phyloP scores from a whole-genome alignment of 2,113 vertebrate species.

The Siniperca knerii region DNA sequence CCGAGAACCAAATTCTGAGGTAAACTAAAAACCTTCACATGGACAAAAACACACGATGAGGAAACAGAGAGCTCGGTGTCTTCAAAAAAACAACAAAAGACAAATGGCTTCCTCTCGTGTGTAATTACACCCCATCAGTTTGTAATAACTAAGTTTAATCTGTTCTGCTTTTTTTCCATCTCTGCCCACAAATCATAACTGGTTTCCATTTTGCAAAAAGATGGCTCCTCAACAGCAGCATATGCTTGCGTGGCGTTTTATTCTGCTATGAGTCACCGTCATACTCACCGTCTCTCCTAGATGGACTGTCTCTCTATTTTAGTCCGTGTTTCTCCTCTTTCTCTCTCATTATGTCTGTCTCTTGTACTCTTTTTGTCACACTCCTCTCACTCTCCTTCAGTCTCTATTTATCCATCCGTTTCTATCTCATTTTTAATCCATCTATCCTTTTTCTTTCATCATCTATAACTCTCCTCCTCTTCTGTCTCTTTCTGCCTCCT shows the following conservation, averaged over 20 bases:
- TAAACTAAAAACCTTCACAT: neutral
- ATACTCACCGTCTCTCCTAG: constrained; percentile 45
- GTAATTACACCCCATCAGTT: constrained; percentile 62
- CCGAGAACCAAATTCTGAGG: neutral
- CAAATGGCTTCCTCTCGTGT: constrained; percentile 50
- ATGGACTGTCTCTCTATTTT: constrained; percentile 51
- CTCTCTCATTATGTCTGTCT: constrained; percentile 54
- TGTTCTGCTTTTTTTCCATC: constrained; percentile 10
- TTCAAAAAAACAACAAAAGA: constrained; percentile 31
- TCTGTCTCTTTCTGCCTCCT: constrained; percentile 49
- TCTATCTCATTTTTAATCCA: constrained; percentile 29
- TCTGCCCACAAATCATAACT: constrained; percentile 57
- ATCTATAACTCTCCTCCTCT: constrained; percentile 29
- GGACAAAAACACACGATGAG: neutral
- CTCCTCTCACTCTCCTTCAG: constrained; percentile 41
- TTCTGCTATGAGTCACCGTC: constrained; percentile 75
- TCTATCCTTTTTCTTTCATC: constrained; percentile 37
- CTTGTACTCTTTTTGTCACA: constrained; percentile 39
- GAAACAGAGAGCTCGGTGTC: neutral
- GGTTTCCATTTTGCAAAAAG: constrained; percentile 74
- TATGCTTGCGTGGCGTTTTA: constrained; percentile 69
- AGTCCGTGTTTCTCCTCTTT: constrained; percentile 32
- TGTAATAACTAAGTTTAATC: constrained; percentile 62
- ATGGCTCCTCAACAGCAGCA: constrained; percentile 69
- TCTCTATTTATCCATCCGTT: constrained; percentile 27